Base-by-base conservation (phyloP, 2,888 invertebrate genomes). In the Tethea ocularis region DNA sequence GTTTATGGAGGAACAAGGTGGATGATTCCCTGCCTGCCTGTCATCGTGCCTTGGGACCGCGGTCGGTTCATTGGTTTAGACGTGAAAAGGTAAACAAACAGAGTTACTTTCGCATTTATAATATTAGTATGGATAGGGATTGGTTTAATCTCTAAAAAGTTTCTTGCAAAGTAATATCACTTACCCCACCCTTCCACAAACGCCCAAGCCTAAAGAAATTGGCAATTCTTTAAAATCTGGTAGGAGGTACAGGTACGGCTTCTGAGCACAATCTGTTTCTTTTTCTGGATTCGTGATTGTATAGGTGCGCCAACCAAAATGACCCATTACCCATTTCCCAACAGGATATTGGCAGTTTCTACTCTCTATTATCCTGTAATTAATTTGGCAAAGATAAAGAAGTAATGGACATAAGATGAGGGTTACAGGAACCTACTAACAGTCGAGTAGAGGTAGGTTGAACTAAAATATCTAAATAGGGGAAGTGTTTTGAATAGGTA, bases 151-250 rank as follows among this genome's bases (percentile, higher is more conserved):
- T n/a, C n/a, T n/a, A n/a, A n/a, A n/a, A n/a, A n/a, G 33, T 24
- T 2, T 24, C 24, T 24, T 24, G 5, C 24, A 24, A 6, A 6
- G 6, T 26, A 26, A 6, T 26, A 20, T 15, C 20, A 20, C 79
- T 82, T 89, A 96, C 95, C 96, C 96, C 24, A 95, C 95, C 94
- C 95, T 94, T 68, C 96, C 96, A 61, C 96, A 86, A 11, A 93
- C 86, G 51, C 96, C 96, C 3, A 96, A 78, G 4, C 88, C 93
- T 54, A 95, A 84, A 0, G 96, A 96, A 10, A 89, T 61, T 0
- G 95, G 94, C 10, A 95, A 77, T 58, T 91, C 83, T 58, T 93
- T 94, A 60, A 95, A 88, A 63, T 95, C 94, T 0, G 95, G 95
- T 53, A 95, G 65, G 20, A 70, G 67, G 63, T 89, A 80, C 59